Base-by-base conservation (phyloP, 2,113 vertebrate species). In the Gobio gobio region DNA sequence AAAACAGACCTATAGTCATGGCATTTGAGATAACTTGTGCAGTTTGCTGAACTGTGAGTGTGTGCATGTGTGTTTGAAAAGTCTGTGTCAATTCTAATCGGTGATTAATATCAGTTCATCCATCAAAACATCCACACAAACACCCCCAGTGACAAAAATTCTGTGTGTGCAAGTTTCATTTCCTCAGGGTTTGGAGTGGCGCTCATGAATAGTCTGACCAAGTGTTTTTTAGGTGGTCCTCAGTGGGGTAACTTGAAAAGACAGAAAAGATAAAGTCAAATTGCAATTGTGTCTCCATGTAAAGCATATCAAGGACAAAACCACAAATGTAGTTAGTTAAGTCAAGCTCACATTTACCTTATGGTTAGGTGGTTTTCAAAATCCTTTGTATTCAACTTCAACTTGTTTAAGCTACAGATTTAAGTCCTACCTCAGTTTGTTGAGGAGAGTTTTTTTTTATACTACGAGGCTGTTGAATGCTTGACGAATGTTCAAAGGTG, bases 1-100 rank as follows among this genome's bases (percentile, higher is more conserved):
- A 73, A 73, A 73, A 73, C 43, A 73, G 12, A 73, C 33, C 18
- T 70, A 40, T 70, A 36, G 47, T 73, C 70, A 73, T 47, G 70
- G 13, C 70, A 24, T 73, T 24, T 73, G 10, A 13, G 22, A 22
- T 10, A 22, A 72, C 68, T 43, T 70, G 36, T 72, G n/a, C 22
- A 47, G 40, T 73, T 8, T 24, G 20, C 70, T 26, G 70, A 74
- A 16, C 43, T 74, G 43, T 47, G 40, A 74, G 70, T 0, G n/a
- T 74, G 43, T 47, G 70, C 5, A 16, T 73, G n/a, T 24, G 40
- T 24, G n/a, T 47, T 74, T 74, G 43, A 49, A 12, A 26, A 26
- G 43, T 45, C 70, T 16, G 70, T 47, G 70, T 43, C 43, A 24
- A 45, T 73, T 73, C 5, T 22, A 45, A 73, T 47, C 5, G 18